Conservation (phyloP, 2,797 vertebrate species). For the Setipinna tenuifilis region DNA sequence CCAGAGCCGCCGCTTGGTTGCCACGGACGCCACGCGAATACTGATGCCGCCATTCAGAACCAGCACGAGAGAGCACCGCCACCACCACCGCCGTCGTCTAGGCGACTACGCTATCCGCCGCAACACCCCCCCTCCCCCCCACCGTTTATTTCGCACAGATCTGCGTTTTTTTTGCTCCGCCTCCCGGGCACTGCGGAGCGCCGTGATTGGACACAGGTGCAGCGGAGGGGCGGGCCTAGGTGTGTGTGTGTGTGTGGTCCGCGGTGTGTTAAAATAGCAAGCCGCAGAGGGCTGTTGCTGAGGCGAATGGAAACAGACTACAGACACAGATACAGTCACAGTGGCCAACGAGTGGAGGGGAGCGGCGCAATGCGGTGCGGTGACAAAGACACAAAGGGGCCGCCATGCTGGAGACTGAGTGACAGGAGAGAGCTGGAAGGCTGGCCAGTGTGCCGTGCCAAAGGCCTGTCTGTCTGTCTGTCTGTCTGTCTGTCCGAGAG, state of each 20-base stretch:
- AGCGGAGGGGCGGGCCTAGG: slow-evolving; percentile 53
- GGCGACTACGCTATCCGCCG: background rate
- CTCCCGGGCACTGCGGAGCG: slow-evolving; percentile 55
- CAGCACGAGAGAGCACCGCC: too few relatives aligned
- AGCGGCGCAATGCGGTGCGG: too few relatives aligned
- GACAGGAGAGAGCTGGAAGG: background rate
- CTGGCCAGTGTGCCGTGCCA: background rate
- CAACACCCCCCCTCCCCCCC: background rate
- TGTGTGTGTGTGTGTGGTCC: slow-evolving; percentile 26
- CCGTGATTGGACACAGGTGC: slow-evolving; percentile 66
- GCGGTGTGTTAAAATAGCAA: slow-evolving; percentile 50
- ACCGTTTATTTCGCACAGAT: background rate
- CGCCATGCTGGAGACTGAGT: background rate
- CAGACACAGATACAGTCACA: too few relatives aligned
- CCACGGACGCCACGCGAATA: background rate
- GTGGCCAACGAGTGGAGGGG: background rate
- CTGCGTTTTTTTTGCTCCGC: slow-evolving; percentile 43
- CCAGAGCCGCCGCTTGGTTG: background rate
- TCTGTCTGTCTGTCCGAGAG: background rate
- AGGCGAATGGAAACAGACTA: slow-evolving; percentile 59
- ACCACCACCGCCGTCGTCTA: background rate
- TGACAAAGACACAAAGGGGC: background rate
- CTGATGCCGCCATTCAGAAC: background rate
- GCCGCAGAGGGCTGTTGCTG: slow-evolving; percentile 51
- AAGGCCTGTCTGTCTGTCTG: background rate